These are phyloP conservation scores for Tokudaia tokunoshimensis DNA, from an alignment of 2,797 vertebrate genomes.

Conservation along the genomic window DNA sequence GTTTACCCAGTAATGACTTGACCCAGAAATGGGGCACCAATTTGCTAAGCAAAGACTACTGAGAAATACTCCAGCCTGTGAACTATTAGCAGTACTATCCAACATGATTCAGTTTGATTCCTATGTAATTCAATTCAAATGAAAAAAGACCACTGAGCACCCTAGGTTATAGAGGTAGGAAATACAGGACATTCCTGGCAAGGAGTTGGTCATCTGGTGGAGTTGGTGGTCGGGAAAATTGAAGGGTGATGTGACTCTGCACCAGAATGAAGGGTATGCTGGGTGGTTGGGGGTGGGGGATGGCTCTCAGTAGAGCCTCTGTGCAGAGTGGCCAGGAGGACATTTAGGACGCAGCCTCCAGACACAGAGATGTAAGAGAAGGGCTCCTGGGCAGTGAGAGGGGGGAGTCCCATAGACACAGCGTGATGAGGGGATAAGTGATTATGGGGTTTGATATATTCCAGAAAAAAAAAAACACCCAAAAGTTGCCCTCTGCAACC, in stretches of 20 bases:
- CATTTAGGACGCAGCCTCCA: neutral
- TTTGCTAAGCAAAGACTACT: conserved; percentile 53
- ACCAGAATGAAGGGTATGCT: neutral
- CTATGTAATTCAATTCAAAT: neutral
- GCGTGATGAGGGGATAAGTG: no score
- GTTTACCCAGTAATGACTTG: neutral
- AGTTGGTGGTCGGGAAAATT: neutral
- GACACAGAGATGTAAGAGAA: neutral
- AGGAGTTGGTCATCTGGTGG: neutral
- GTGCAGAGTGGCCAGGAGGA: neutral
- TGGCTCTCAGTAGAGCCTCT: neutral
- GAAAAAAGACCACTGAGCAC: neutral
- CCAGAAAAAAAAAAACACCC: neutral
- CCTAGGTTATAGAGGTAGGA: neutral
- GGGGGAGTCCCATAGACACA: neutral
- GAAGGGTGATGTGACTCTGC: neutral
- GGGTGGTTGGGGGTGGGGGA: no score
- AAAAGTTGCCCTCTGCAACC: neutral
- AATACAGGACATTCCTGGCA: neutral
- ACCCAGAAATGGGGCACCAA: neutral
- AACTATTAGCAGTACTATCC: neutral
- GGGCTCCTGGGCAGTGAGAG: neutral
- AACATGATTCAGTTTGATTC: neutral
- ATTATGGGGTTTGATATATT: neutral
- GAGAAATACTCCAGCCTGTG: neutral